Base-by-base conservation (phyloP, 2,113 vertebrate genomes). In the Rhinolophus ferrumequinum region DNA sequence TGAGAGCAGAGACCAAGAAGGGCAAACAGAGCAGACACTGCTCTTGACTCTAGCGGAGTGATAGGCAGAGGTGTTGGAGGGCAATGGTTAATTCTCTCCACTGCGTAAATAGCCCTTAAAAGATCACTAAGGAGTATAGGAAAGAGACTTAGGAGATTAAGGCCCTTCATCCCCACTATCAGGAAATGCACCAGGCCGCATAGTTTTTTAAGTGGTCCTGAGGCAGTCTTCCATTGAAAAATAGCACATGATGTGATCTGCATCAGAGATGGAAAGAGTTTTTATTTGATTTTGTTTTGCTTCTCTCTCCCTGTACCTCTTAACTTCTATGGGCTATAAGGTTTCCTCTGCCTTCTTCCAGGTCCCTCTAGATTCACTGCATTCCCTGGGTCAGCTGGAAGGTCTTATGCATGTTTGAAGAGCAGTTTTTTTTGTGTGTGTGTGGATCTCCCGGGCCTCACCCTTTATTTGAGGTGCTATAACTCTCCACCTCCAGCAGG, bases 191-290 rank as follows among this genome's bases (percentile, higher is more conserved):
- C 3, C 50, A 73, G 18, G 4, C 24, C 38, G 44, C 26, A 41
- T 86, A 79, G 58, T 85, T 14, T 75, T 7, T 79, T 67, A 82
- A 90, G 44, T 79, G n/a, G 38, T 87, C 3, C 15, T 6, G 16
- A 92, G 44, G 12, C 38, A n/a, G 22, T 75, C n/a, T 86, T 86
- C 41, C 14, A 62, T 14, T 38, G 30, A 96, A 94, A 96, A 81
- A 67, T 26, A 66, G 44, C 60, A 75, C 16, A 67, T 75, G 12
- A 88, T 33, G 75, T 87, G 35, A 87, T 73, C 69, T 26, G 2
- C 15, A 77, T 85, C 58, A 5, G 18, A 21, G 10, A 80, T 41
- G 19, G 8, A 80, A 50, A 8, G 6, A 3, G 4, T 67, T 62
- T 70, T 54, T 85, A 13, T 28, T 77, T 81, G 13, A 18, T 62